Evolutionary conservation across 2,113 vertebrate genomes (phyloP).

Genomic region (Dromas ardeola): DNA sequence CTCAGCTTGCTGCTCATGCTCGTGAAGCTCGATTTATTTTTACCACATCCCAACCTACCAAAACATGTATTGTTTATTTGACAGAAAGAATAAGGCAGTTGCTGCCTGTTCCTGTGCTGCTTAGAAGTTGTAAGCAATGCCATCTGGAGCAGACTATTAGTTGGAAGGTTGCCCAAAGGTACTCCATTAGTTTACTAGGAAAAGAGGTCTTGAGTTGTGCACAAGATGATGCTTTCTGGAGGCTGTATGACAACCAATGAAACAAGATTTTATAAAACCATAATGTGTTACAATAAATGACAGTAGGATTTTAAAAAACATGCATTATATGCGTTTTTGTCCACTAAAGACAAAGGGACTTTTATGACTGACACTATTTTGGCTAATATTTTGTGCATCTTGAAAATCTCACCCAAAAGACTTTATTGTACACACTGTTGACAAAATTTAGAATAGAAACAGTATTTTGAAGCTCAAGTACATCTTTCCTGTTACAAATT

Average conservation of each 20-base stretch:
- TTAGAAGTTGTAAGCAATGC: conserved; percentile 30
- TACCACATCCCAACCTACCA: conserved; percentile 19
- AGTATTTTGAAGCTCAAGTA: conserved; percentile 28
- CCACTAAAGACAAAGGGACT: neutral
- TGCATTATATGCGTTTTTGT: neutral
- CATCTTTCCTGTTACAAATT: neutral
- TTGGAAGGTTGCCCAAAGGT: conserved; percentile 44
- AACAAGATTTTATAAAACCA: neutral
- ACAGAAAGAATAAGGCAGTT: conserved; percentile 60
- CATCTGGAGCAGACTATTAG: conserved; percentile 49
- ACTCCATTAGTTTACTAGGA: neutral
- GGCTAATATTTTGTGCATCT: neutral
- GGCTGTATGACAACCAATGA: neutral
- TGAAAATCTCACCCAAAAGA: conserved; percentile 14
- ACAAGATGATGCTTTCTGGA: neutral
- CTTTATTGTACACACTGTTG: neutral
- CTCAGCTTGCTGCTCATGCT: neutral
- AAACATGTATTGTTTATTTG: conserved; percentile 56
- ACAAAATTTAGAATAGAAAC: conserved; percentile 1
- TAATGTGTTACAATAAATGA: neutral
- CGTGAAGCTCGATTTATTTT: neutral
- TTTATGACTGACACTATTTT: neutral
- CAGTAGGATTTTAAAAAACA: neutral
- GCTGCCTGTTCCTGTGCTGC: conserved; percentile 7
- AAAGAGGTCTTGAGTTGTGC: neutral